Evolutionary conservation across 2,888 invertebrate species (phyloP).

Genomic region (Onchidella celtica): DNA sequence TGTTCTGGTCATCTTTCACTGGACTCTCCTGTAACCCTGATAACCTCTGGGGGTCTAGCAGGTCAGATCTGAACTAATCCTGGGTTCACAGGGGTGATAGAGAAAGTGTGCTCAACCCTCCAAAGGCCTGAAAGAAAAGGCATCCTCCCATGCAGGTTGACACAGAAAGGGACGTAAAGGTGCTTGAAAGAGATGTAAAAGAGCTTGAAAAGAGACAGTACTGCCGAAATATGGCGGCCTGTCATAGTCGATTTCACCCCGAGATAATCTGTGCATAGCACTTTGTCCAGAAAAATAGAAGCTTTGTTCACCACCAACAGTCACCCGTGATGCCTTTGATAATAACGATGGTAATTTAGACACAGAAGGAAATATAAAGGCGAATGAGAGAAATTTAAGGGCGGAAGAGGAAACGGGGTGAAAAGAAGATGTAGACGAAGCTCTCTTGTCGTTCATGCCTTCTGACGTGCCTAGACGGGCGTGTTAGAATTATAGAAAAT

Average conservation of each 20-base stretch:
- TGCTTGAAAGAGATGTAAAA: conserved; percentile 16
- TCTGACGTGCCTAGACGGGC: no score
- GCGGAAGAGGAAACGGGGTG: not conserved
- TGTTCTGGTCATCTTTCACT: not conserved
- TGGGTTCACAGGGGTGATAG: conserved; percentile 4
- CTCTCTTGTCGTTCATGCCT: no score
- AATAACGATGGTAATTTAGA: conserved; percentile 10
- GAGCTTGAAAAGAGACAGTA: conserved; percentile 23
- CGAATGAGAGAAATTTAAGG: not conserved
- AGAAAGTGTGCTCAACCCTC: conserved; percentile 19
- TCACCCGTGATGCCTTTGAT: conserved; percentile 26
- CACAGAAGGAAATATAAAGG: not conserved
- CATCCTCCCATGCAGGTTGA: not conserved
- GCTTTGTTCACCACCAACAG: conserved; percentile 7
- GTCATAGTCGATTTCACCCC: conserved; percentile 8
- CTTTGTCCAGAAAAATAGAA: conserved; percentile 8
- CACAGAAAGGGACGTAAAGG: not conserved
- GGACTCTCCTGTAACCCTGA: not conserved
- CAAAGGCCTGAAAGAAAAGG: not conserved
- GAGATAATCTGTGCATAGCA: conserved; percentile 32
- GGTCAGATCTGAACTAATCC: conserved; percentile 33
- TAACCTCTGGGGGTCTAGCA: conserved; percentile 11
- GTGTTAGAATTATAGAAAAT: no score
- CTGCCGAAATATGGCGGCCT: conserved; percentile 33
- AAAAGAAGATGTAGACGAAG: conserved; percentile 17